Conservation (phyloP, 1,140 invertebrate species). For the Halyomorpha halys region DNA sequence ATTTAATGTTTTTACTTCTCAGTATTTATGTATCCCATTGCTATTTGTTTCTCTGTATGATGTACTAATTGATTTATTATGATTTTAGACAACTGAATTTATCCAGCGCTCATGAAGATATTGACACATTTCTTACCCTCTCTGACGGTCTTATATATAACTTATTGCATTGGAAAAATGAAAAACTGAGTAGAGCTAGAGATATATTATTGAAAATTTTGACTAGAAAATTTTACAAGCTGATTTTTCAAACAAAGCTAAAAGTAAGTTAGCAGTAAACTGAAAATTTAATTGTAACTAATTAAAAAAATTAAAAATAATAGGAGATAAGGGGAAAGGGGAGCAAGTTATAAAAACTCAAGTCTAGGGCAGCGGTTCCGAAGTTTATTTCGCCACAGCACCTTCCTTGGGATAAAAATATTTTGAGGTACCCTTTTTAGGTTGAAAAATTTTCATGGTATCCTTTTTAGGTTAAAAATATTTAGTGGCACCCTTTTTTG, state of each 20-base stretch:
- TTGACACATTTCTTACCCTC: not conserved
- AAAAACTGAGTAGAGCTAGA: not conserved
- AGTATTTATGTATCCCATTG: too few relatives aligned
- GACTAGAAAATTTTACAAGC: not conserved
- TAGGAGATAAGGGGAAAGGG: not conserved
- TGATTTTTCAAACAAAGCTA: not conserved
- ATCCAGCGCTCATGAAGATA: constrained; percentile 6
- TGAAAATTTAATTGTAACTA: not conserved
- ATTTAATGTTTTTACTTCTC: too few relatives aligned
- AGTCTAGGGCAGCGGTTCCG: too few relatives aligned
- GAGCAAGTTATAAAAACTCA: too few relatives aligned
- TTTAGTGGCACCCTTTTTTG: too few relatives aligned
- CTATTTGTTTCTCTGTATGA: not conserved
- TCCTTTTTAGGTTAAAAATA: too few relatives aligned
- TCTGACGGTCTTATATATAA: constrained; percentile 3
- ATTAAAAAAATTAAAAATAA: not conserved
- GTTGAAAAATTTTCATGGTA: too few relatives aligned
- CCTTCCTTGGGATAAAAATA: too few relatives aligned
- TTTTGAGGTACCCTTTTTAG: too few relatives aligned
- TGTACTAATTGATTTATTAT: not conserved
- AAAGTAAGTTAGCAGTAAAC: not conserved
- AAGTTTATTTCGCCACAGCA: too few relatives aligned
- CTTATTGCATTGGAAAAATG: not conserved
- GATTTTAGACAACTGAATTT: constrained; percentile 8
- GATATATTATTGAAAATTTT: not conserved